These are phyloP conservation scores for Acrocyrtus sp. DNA, from an alignment of 2,888 invertebrate species.

Conservation along the genomic window DNA sequence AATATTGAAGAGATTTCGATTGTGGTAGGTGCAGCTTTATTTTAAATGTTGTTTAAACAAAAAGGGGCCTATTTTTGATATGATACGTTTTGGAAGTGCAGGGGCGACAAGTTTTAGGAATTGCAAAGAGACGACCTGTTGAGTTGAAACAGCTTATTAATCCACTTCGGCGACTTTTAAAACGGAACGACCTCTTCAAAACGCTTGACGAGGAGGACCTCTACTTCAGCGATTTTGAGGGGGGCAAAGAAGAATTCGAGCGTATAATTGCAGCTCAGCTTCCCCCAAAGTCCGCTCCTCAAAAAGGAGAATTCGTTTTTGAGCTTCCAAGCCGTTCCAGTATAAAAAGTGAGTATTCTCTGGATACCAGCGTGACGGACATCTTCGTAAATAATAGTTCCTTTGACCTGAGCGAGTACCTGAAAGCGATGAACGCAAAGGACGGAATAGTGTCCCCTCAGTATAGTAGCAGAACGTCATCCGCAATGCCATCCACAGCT, in stretches of 20 bases:
- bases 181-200: slow-evolving; percentile 46
- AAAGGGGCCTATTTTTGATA: neutral
- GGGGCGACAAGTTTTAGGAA: slow-evolving; percentile 35
- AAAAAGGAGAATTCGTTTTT: slow-evolving; percentile 20
- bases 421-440: neutral
- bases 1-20: slow-evolving; percentile 51
- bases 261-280: slow-evolving; percentile 31
- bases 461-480: neutral
- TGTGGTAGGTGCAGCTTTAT: slow-evolving; percentile 28
- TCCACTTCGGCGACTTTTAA: slow-evolving; percentile 45
- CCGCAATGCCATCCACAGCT: no score
- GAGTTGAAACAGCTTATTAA: slow-evolving; percentile 15
- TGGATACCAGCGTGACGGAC: neutral
- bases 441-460: neutral
- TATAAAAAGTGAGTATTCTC: neutral
- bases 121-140: slow-evolving; percentile 33
- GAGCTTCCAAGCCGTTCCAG: slow-evolving; percentile 41
- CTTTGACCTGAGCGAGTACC: neutral
- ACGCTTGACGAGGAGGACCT: slow-evolving; percentile 50
- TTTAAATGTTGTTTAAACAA: neutral
- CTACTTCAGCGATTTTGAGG: slow-evolving; percentile 46
- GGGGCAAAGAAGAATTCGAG: slow-evolving; percentile 39
- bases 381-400: neutral
- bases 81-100: neutral
- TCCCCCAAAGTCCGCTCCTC: slow-evolving; percentile 2